Conservation (phyloP, 2,888 invertebrate genomes). For the Byasa hedistus region DNA sequence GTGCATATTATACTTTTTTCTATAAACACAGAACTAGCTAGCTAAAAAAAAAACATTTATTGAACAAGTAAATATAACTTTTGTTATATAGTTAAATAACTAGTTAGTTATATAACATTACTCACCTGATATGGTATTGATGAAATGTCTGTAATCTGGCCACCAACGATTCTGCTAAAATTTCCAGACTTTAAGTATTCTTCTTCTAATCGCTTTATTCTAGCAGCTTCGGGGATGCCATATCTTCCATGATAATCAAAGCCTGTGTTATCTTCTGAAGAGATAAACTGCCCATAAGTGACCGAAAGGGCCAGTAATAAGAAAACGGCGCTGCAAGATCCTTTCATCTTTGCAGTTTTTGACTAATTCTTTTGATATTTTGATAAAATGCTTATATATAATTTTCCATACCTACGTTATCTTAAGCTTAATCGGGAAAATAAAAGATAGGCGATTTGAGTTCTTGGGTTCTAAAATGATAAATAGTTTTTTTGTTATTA, state of each 20-base stretch:
- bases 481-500: no score
- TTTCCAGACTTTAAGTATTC: constrained; percentile 27
- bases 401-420: background rate
- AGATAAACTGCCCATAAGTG: constrained; percentile 36
- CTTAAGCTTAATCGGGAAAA: background rate
- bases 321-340: constrained; percentile 31
- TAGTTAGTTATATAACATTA: background rate
- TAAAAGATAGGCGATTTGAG: background rate
- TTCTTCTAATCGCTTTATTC: constrained; percentile 45
- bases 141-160: constrained; percentile 42
- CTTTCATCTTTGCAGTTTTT: constrained; percentile 34
- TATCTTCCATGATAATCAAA: constrained; percentile 48
- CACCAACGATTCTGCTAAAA: constrained; percentile 50
- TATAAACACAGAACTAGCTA: no score
- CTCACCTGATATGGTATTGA: constrained; percentile 56
- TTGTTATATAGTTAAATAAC: no score
- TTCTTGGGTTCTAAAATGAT: background rate
- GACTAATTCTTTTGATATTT: background rate
- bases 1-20: no score
- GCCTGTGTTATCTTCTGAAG: constrained; percentile 37
- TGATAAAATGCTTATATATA: background rate
- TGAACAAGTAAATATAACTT: no score
- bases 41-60: no score
- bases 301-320: constrained; percentile 41
- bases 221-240: constrained; percentile 50